Base-by-base conservation (phyloP, 2,797 vertebrate species). In the Emydoidea blandingii region DNA sequence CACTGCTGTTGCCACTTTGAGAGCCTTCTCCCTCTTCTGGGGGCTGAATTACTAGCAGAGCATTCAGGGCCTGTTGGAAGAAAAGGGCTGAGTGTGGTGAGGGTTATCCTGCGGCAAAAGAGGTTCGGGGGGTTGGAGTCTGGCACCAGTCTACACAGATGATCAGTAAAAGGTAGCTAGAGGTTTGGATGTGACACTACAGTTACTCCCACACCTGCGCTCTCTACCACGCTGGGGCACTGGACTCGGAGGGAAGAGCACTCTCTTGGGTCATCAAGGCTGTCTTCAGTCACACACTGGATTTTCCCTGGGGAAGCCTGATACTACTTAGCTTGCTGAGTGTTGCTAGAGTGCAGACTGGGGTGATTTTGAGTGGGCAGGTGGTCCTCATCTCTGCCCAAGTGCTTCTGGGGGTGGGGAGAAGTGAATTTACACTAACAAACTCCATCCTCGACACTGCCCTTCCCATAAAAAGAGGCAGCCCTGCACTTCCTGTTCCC, bases 381-480 rank as follows among this genome's bases (percentile, higher is more conserved):
- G 19, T 23, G 86, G 88, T 89, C 85, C 84, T 97, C 78, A 81
- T 92, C 47, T 88, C 80, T 93, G 88, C 29, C 54, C 86, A 78
- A n/a, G 72, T 23, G 6, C 90, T 88, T 81, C 91, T 72, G 37
- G n/a, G 79, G 83, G 83, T 85, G 94, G 37, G 81, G 93, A 91
- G 65, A 53, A 68, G n/a, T 8, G 50, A 56, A 23, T 18, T 57
- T 79, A 19, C 56, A 68, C 82, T 79, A 68, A 65, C 54, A 84
- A 72, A 50, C 37, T 12, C 41, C 27, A 85, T 93, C 90, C 89
- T 54, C 54, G 82, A 78, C 72, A 78, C 79, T 53, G 52, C 41
- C 79, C 86, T 91, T 95, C 29, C 76, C 86, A 7, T 57, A 79
- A 59, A 74, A 94, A 92, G 50, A 85, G 83, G 52, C 81, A 91